Percentiles rank a stretch among this genome's conserved stretches.
Evolutionary conservation across 1,140 invertebrate genomes (phyloP).

Genomic region (Polyergus mexicanus): DNA sequence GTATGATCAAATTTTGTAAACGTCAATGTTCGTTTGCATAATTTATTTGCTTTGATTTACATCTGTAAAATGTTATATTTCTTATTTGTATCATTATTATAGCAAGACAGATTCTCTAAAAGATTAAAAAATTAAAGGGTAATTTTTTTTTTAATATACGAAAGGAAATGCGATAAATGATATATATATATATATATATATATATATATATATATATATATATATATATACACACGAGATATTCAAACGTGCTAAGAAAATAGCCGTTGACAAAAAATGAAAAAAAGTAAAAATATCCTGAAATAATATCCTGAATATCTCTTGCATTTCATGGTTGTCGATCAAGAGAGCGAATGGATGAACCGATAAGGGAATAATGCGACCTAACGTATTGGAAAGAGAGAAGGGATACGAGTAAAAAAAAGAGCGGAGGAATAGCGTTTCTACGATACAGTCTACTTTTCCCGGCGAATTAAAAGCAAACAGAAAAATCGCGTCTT

Average conservation of each 20-base stretch:
- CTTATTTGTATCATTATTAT: conserved; percentile 6
- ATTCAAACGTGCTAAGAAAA: conserved; percentile 6
- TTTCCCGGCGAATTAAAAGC: conserved; percentile 69
- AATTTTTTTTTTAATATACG: not conserved
- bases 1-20: not conserved
- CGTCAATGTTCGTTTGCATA: not conserved
- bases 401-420: not conserved
- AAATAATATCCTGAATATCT: too few species aligned
- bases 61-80: not conserved
- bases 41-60: not conserved
- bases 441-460: conserved; percentile 48
- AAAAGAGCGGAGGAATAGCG: conserved; percentile 52
- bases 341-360: not conserved
- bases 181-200: too few species aligned
- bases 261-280: conserved; percentile 26
- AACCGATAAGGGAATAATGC: conserved; percentile 15
- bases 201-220: too few species aligned
- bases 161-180: not conserved
- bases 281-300: conserved; percentile 33
- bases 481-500: conserved; percentile 66
- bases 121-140: not conserved
- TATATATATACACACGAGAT: not conserved
- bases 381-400: conserved; percentile 46
- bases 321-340: conserved; percentile 21
- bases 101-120: not conserved